Conservation (phyloP, 1,140 invertebrate species). For the Solenopsis invicta region DNA sequence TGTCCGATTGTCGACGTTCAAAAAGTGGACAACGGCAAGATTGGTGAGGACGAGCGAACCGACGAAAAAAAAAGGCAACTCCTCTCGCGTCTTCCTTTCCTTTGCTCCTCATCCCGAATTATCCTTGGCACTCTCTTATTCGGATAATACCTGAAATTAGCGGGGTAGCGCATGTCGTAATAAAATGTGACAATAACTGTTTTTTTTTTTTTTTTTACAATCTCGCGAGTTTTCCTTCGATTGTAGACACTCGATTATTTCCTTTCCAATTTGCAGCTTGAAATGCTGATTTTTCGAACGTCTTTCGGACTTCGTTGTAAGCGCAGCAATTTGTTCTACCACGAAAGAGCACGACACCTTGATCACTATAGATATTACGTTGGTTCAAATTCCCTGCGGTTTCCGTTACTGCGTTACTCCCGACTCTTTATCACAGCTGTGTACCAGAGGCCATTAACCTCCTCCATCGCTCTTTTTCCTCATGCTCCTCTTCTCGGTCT, state of each 20-base stretch:
- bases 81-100: background rate
- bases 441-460: slow-evolving; percentile 73
- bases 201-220: too few relatives aligned
- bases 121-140: slow-evolving; percentile 77
- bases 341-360: background rate
- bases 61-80: slow-evolving; percentile 30
- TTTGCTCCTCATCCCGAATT: slow-evolving; percentile 18
- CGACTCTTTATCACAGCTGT: slow-evolving; percentile 73
- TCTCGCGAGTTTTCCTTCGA: background rate
- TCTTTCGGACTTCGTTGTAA: slow-evolving; percentile 16
- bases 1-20: slow-evolving; percentile 80
- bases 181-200: background rate
- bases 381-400: slow-evolving; percentile 70
- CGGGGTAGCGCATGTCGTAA: slow-evolving; percentile 42
- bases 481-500: slow-evolving; percentile 54
- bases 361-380: slow-evolving; percentile 11
- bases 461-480: slow-evolving; percentile 69
- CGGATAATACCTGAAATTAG: slow-evolving; percentile 81
- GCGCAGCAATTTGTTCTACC: slow-evolving; percentile 4
- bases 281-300: background rate
- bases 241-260: background rate
- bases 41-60: slow-evolving; percentile 69
- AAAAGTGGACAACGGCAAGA: slow-evolving; percentile 73
- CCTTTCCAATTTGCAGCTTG: background rate
- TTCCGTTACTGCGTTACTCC: slow-evolving; percentile 67